Base-by-base conservation (phyloP, 1,140 invertebrate species). In the Leptonema lineaticorne region DNA sequence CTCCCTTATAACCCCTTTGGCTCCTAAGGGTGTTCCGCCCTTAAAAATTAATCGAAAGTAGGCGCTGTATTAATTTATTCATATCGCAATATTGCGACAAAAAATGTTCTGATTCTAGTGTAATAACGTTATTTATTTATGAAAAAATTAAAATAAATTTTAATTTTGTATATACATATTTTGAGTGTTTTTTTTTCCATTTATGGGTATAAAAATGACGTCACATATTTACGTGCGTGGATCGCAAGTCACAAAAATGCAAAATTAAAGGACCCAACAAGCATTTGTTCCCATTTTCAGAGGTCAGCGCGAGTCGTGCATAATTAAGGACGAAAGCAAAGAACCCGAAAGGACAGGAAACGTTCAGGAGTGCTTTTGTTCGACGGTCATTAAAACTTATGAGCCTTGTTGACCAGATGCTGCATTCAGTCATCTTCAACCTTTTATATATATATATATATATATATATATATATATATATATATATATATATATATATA, bases 41-140 rank as follows among this genome's bases (percentile, higher is more conserved):
- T 69, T 60, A 69, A 69, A 69, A 69, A 69, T 69, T 69, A 69
- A 69, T 69, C 67, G 29, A 48, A 62, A 63, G 59, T 63, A 28
- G 30, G 59, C 56, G 56, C 56, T 58, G 46, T 18, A 5, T 18
- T 48, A 58, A 58, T 58, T 58, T 58, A 58, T 58, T 58, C 56
- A 58, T 58, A 28, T n/a, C n/a, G n/a, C n/a, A n/a, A n/a, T n/a
- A n/a, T n/a, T n/a, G n/a, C n/a, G n/a, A n/a, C n/a, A n/a, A n/a
- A n/a, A n/a, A n/a, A n/a, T n/a, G n/a, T n/a, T n/a, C n/a, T n/a
- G n/a, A n/a, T n/a, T n/a, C n/a, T n/a, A n/a, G n/a, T n/a, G n/a
- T n/a, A n/a, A n/a, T n/a, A n/a, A n/a, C n/a, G n/a, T n/a, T n/a
- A n/a, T n/a, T n/a, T n/a, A n/a, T n/a, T n/a, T n/a, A n/a, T n/a